These are phyloP conservation scores for Amphiura filiformis DNA, from an alignment of 35 echinoderm and acorn worm species.

Conservation along the genomic window DNA sequence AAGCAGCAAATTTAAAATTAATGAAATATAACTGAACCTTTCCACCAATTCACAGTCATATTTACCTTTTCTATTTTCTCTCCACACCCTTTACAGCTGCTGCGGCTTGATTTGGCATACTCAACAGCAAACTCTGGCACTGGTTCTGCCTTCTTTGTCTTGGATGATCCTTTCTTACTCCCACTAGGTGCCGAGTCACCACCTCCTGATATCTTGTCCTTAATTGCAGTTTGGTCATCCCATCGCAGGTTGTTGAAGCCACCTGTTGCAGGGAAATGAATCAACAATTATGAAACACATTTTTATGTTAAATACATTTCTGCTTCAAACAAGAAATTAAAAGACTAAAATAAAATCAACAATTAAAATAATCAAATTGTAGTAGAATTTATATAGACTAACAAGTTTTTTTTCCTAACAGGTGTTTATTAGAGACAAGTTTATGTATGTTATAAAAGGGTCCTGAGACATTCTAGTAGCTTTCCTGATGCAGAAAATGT, in stretches of 20 bases:
- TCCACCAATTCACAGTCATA: too few relatives aligned
- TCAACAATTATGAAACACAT: not conserved
- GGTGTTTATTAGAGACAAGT: not conserved
- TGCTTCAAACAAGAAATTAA: not conserved
- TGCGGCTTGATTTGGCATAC: constrained; percentile 92
- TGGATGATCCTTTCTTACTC: constrained; percentile 18
- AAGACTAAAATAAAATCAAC: not conserved
- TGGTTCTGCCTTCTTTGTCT: constrained; percentile 8
- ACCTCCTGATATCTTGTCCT: constrained; percentile 51
- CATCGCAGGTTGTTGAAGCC: constrained; percentile 73
- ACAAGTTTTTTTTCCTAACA: not conserved
- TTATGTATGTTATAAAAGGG: too few relatives aligned
- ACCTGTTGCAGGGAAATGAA: constrained; percentile 26
- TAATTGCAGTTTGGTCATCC: constrained; percentile 95
- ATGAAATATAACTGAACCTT: too few relatives aligned
- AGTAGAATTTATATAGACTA: not conserved
- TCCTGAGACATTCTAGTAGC: too few relatives aligned
- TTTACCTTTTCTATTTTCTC: constrained; percentile 94
- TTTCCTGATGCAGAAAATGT: too few relatives aligned
- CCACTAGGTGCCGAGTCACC: constrained; percentile 3
- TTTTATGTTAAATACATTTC: not conserved
- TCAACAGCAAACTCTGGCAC: constrained; percentile 68
- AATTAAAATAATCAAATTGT: not conserved
- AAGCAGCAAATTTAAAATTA: too few relatives aligned
- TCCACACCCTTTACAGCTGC: constrained; percentile 65